A percentile compares a stretch with the other conserved stretches of the same genome.
phyloP scores from a whole-genome alignment of 2,797 vertebrate genomes.

The Molothrus ater region DNA sequence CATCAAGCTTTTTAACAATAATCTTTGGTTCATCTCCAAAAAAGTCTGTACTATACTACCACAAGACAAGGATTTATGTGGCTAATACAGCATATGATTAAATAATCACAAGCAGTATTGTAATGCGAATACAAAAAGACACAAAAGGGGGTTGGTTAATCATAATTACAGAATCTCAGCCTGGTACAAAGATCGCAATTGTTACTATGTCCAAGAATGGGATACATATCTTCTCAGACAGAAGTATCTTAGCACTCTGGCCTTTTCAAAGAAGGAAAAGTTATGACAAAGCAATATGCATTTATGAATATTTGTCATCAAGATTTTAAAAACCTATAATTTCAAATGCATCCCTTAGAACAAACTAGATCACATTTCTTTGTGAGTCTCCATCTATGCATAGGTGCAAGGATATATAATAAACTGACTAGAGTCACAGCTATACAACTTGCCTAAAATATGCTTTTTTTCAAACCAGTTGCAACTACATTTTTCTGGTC shows the following conservation, averaged over 20 bases:
- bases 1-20: background rate
- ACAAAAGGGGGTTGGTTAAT: background rate
- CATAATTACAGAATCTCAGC: background rate
- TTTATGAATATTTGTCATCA: background rate
- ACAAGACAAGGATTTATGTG: background rate
- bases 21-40: background rate
- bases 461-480: background rate
- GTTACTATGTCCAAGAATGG: background rate
- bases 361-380: background rate
- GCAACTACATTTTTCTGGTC: background rate
- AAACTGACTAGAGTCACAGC: background rate
- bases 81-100: background rate
- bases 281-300: background rate
- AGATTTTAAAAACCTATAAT: background rate
- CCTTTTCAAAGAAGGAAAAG: background rate
- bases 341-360: background rate
- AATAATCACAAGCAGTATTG: conserved; percentile 32
- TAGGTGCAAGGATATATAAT: background rate
- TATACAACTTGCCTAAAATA: background rate
- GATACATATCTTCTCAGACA: background rate
- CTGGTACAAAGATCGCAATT: background rate
- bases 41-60: background rate
- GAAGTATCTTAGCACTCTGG: background rate
- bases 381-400: background rate
- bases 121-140: conserved; percentile 7